Evolutionary conservation across 2,113 vertebrate species (phyloP), one percentile per base, ranked within the genome.

Genomic region (Lonchura striata): DNA sequence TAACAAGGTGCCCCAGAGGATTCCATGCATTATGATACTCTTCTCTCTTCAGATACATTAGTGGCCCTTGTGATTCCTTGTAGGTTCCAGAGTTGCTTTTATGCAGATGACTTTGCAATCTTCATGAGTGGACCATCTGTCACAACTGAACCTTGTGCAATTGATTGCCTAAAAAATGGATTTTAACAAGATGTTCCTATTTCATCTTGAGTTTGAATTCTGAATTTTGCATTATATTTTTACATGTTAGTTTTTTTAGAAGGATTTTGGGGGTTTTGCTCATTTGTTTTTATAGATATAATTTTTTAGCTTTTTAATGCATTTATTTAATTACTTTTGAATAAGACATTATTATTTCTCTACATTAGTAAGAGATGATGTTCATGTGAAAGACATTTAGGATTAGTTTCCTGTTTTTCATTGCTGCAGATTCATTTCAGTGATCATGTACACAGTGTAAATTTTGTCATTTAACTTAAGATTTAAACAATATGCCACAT

Each of bases 101-200:
- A 92, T n/a, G 53, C 60, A 76, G 65, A 64, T 82, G 47, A 79
- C 63, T 70, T 82, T 80, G 64, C 47, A 79, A 15, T 75, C 72
- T 87, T 42, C 39, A 19, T 81, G 81, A 93, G 64, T 37, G 46
- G 82, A 44, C 92, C 86, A 94, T 91, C 93, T 97, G 93, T 79
- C 83, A 95, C 92, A 86, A 39, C 39, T 86, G 39, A 89, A 70
- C 64, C 37, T 83, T 78, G 47, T 53, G 33, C 47, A 85, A 91
- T 0, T 78, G 82, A 70, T 88, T 84, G 39, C 22, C 24, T 57
- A 37, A 92, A 91, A 95, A 82, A 39, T 30, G 22, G n/a, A 57
- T 80, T 85, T 82, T 87, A 85, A 39, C 21, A 39, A 47, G n/a
- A 19, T 63, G 10, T 20, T 90, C 33, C 28, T 20, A 28, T 81